Percentiles rank a stretch among this genome's conserved stretches.
These are phyloP conservation scores for Tetrax tetrax DNA, from an alignment of 2,113 vertebrate species.

Conservation along the genomic window DNA sequence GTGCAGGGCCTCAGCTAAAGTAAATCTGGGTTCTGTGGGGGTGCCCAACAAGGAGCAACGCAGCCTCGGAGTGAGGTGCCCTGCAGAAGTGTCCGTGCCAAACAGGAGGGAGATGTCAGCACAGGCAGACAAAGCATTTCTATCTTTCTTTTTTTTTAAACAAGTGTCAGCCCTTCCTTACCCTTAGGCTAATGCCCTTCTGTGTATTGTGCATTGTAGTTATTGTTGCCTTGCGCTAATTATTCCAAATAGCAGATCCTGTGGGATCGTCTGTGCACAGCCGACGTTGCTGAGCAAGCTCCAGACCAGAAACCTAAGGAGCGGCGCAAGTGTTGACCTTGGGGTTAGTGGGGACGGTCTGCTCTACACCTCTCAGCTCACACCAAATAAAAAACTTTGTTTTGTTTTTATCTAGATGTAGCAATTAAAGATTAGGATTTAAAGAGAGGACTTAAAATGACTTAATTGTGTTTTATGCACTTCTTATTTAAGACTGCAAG, in stretches of 20 bases:
- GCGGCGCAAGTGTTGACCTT: background rate
- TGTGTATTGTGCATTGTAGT: background rate
- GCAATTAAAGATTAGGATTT: background rate
- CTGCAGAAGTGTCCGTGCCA: background rate
- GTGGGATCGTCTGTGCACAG: background rate
- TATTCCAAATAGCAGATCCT: background rate
- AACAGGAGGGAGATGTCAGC: background rate
- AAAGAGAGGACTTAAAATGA: constrained; percentile 4
- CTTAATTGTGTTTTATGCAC: background rate
- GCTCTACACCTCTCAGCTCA: background rate
- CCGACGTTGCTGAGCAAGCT: background rate
- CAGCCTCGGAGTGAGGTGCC: background rate
- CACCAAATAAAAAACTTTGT: background rate
- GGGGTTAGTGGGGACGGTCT: too few relatives aligned
- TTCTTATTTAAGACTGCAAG: background rate
- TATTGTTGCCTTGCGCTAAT: background rate
- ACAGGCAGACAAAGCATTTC: background rate
- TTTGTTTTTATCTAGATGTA: background rate
- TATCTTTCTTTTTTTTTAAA: background rate
- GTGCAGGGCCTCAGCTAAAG: background rate
- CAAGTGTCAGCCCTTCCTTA: background rate
- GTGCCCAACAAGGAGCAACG: background rate
- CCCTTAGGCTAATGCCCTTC: background rate
- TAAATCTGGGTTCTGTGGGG: background rate
- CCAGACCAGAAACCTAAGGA: background rate